These are phyloP conservation scores for Macrobrachium nipponense DNA, from an alignment of 1,140 invertebrate species.

Conservation along the genomic window DNA sequence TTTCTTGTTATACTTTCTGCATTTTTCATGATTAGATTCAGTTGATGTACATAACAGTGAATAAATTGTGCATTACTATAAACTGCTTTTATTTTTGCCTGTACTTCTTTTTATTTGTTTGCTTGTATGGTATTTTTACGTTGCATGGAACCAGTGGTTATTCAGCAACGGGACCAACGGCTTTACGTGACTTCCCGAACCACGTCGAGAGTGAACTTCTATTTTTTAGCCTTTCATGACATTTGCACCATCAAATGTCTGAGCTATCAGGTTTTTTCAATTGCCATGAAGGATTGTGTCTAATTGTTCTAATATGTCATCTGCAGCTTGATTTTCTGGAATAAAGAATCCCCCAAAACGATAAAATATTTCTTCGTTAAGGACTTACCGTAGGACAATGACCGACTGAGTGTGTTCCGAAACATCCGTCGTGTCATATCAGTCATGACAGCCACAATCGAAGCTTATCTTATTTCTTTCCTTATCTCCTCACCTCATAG, in stretches of 20 bases:
- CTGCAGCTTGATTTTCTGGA: conserved; percentile 59
- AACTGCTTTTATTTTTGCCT: conserved; percentile 64
- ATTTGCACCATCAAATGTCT: conserved; percentile 67
- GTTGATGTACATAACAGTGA: conserved; percentile 67
- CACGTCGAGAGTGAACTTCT: too few relatives aligned
- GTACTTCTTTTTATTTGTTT: too few relatives aligned
- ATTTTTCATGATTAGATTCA: conserved; percentile 66
- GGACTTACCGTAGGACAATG: conserved; percentile 66
- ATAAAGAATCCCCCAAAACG: conserved; percentile 66
- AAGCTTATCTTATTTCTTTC: conserved; percentile 65
- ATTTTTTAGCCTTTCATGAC: conserved; percentile 65
- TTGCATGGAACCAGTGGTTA: too few relatives aligned
- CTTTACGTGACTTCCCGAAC: too few relatives aligned
- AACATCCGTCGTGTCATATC: conserved; percentile 67
- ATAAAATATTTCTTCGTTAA: conserved; percentile 64
- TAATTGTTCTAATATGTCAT: conserved; percentile 60
- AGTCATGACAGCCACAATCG: conserved; percentile 65
- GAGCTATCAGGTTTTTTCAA: conserved; percentile 66
- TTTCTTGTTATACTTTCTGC: conserved; percentile 45
- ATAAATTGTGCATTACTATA: conserved; percentile 66
- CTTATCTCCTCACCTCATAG: conserved; percentile 65
- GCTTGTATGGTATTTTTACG: too few relatives aligned
- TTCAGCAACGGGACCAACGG: too few relatives aligned
- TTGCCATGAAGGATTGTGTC: conserved; percentile 61
- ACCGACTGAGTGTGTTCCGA: conserved; percentile 65